Conservation (phyloP, 2,113 vertebrate genomes). For the Nansenia antarctica region DNA sequence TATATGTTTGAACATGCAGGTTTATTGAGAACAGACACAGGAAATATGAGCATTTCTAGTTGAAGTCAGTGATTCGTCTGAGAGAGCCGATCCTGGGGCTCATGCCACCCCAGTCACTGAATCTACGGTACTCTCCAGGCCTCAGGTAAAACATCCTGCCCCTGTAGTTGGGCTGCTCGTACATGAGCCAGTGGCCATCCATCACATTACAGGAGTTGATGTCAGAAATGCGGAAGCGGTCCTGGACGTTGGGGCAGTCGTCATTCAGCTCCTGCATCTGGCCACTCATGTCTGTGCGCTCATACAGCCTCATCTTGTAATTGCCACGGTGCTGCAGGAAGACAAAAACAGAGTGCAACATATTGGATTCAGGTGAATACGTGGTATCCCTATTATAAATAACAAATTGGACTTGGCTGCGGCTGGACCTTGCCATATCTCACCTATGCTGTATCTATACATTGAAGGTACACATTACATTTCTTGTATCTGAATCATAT, state of each 20-base stretch:
- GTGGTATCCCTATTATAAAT: neutral
- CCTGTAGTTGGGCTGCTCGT: constrained; percentile 46
- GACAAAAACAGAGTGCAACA: neutral
- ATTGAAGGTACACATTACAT: no score
- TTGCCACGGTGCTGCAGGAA: constrained; percentile 2
- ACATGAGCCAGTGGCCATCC: constrained; percentile 54
- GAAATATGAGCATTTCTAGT: constrained; percentile 34
- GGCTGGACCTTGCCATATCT: neutral
- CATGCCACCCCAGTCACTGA: constrained; percentile 21
- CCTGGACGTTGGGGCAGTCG: constrained; percentile 51
- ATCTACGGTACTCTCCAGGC: constrained; percentile 14
- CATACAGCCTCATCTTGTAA: constrained; percentile 18
- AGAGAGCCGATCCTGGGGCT: constrained; percentile 14
- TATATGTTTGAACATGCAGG: constrained; percentile 17
- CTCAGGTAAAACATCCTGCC: constrained; percentile 20
- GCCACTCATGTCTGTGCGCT: constrained; percentile 53
- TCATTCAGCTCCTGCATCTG: constrained; percentile 58
- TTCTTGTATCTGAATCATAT: neutral
- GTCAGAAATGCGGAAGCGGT: constrained; percentile 42
- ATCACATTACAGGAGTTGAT: constrained; percentile 53
- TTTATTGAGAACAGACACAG: constrained; percentile 55
- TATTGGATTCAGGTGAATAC: neutral
- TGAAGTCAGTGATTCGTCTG: constrained; percentile 30
- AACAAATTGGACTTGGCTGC: neutral
- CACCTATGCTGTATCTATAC: neutral